A percentile compares a stretch with the other conserved stretches of the same genome.
Conservation (phyloP, 2,113 vertebrate species). For the Pantherophis guttatus region DNA sequence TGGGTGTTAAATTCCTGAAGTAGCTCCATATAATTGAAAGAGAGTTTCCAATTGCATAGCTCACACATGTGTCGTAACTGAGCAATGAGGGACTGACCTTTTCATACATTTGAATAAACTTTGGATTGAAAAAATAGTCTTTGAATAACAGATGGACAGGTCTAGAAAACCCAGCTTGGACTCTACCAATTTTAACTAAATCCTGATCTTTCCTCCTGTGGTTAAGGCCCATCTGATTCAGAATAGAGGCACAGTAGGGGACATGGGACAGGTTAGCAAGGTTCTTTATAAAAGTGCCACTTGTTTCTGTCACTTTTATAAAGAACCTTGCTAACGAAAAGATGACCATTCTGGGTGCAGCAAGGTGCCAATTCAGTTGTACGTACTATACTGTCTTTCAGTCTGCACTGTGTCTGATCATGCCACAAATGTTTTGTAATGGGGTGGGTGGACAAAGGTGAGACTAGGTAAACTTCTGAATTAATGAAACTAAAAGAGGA, state of each 20-base stretch:
- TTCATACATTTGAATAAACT: neutral
- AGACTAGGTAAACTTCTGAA: neutral
- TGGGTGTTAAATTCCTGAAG: neutral
- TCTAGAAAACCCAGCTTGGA: too few relatives aligned
- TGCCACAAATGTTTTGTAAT: neutral
- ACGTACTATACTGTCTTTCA: neutral
- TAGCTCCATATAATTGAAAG: neutral
- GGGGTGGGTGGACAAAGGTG: neutral
- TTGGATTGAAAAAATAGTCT: neutral
- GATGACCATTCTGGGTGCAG: neutral
- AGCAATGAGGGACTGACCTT: neutral
- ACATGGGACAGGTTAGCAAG: neutral
- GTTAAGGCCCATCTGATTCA: neutral
- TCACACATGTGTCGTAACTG: neutral
- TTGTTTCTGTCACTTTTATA: neutral
- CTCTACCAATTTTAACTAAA: neutral
- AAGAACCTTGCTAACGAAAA: neutral
- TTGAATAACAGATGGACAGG: neutral
- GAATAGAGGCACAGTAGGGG: neutral
- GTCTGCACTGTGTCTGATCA: neutral
- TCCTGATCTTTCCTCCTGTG: neutral
- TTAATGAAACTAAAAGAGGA: neutral
- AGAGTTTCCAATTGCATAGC: neutral
- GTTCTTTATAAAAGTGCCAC: too few relatives aligned
- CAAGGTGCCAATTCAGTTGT: neutral